Percentiles rank a stretch among this genome's conserved stretches.
These are phyloP conservation scores for Parazoanthus swiftii DNA, from an alignment of 92 coral and sea anemone genomes.

Conservation along the genomic window DNA sequence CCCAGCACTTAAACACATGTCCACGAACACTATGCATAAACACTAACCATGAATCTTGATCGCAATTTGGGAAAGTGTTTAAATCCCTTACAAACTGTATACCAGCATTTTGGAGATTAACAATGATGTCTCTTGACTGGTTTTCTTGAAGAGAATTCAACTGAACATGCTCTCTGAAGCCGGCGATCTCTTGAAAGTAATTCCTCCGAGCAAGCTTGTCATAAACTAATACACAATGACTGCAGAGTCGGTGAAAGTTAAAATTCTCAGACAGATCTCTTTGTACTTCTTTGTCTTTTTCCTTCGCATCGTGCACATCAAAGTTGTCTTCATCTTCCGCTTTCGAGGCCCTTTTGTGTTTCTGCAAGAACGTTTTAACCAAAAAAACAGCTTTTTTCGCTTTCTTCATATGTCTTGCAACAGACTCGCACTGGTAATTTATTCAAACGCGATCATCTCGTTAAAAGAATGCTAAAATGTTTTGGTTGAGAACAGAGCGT, in stretches of 20 bases:
- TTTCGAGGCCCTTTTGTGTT: slow-evolving; percentile 39
- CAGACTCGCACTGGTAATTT: slow-evolving; percentile 21
- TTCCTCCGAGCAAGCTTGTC: slow-evolving; percentile 51
- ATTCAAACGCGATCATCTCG: slow-evolving; percentile 39
- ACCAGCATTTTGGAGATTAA: background rate
- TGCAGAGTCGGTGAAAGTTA: slow-evolving; percentile 58
- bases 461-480: slow-evolving; percentile 33
- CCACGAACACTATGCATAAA: slow-evolving; percentile 42
- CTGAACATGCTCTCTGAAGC: slow-evolving; percentile 1
- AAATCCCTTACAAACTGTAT: background rate
- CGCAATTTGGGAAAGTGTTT: background rate
- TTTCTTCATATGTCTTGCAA: slow-evolving; percentile 34
- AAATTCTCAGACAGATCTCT: slow-evolving; percentile 49
- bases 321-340: slow-evolving; percentile 20
- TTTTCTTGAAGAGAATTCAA: background rate
- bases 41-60: slow-evolving; percentile 23
- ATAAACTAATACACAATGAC: slow-evolving; percentile 76
- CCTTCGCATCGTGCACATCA: slow-evolving; percentile 37
- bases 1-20: slow-evolving; percentile 34
- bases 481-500: slow-evolving; percentile 41
- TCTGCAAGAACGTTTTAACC: slow-evolving; percentile 70
- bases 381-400: slow-evolving; percentile 80
- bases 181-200: slow-evolving; percentile 40
- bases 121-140: background rate
- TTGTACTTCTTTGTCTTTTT: slow-evolving; percentile 27